These are phyloP conservation scores for Leptinotarsa peninsularis DNA, from an alignment of 2,888 invertebrate species.

Conservation along the genomic window DNA sequence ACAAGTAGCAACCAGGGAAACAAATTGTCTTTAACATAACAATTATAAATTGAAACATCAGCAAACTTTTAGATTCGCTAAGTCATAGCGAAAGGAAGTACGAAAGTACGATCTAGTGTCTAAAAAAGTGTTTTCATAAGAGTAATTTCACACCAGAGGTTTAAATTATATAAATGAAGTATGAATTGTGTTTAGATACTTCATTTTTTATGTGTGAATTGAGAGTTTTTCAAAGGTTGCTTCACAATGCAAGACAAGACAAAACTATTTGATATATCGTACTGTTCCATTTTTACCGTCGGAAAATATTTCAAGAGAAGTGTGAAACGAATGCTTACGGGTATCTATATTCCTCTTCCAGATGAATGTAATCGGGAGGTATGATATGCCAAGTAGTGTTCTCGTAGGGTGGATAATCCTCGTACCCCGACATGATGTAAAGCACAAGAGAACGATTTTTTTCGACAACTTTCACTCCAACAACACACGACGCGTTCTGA, in stretches of 20 bases:
- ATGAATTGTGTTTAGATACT: constrained; percentile 6
- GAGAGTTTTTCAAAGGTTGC: too few species aligned
- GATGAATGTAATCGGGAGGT: constrained; percentile 76
- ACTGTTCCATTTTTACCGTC: too few species aligned
- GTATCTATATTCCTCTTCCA: constrained; percentile 79
- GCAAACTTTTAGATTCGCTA: too few species aligned
- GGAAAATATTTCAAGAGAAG: too few species aligned
- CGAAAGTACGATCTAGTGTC: background rate
- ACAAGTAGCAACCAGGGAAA: too few species aligned
- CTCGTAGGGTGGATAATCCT: constrained; percentile 71
- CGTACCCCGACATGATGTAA: constrained; percentile 70
- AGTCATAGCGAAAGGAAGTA: background rate
- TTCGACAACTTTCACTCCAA: constrained; percentile 29
- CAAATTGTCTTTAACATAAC: too few species aligned
- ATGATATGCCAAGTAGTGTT: constrained; percentile 75
- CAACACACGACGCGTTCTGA: constrained; percentile 33
- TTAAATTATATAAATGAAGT: background rate
- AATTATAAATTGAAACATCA: too few species aligned
- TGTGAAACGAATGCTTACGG: constrained; percentile 68
- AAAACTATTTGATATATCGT: too few species aligned
- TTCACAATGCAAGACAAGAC: too few species aligned
- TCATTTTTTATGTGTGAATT: too few species aligned
- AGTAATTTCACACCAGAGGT: background rate
- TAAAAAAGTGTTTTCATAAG: background rate
- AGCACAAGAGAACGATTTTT: constrained; percentile 30